Evolutionary conservation across 2,797 vertebrate genomes (phyloP).

Genomic region (Brachyalestes nurse): DNA sequence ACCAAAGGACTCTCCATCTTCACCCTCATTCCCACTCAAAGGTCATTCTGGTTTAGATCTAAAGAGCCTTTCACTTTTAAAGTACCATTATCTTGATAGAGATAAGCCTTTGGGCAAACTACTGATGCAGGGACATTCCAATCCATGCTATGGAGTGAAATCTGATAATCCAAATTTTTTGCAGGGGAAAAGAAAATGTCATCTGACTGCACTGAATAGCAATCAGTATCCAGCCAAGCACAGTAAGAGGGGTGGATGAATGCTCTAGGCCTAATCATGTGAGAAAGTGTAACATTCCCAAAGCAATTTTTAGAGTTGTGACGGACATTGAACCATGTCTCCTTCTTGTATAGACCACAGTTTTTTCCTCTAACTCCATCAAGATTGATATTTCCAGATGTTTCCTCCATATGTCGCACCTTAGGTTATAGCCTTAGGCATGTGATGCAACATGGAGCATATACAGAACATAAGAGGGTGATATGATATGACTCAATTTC

Average conservation of each 20-base stretch:
- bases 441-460: constrained; percentile 35
- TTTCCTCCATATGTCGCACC: constrained; percentile 48
- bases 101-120: constrained; percentile 51
- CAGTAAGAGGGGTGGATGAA: not conserved
- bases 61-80: constrained; percentile 43
- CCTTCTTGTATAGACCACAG: constrained; percentile 35
- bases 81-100: constrained; percentile 53
- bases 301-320: constrained; percentile 21
- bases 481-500: constrained; percentile 35
- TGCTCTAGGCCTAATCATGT: constrained; percentile 23
- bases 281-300: constrained; percentile 43
- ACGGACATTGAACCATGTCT: constrained; percentile 37
- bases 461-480: constrained; percentile 17
- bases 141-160: constrained; percentile 42
- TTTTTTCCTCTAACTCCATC: constrained; percentile 44
- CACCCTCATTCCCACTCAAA: constrained; percentile 42
- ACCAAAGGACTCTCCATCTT: constrained; percentile 38
- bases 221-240: constrained; percentile 37
- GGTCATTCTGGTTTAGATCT: constrained; percentile 45
- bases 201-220: constrained; percentile 38
- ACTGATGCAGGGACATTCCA: constrained; percentile 51
- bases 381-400: constrained; percentile 61
- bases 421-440: constrained; percentile 33
- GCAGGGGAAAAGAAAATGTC: constrained; percentile 50
- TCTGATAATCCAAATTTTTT: constrained; percentile 51